Conservation (phyloP, 2,888 invertebrate genomes). For the Lacanobia wlatinum region DNA sequence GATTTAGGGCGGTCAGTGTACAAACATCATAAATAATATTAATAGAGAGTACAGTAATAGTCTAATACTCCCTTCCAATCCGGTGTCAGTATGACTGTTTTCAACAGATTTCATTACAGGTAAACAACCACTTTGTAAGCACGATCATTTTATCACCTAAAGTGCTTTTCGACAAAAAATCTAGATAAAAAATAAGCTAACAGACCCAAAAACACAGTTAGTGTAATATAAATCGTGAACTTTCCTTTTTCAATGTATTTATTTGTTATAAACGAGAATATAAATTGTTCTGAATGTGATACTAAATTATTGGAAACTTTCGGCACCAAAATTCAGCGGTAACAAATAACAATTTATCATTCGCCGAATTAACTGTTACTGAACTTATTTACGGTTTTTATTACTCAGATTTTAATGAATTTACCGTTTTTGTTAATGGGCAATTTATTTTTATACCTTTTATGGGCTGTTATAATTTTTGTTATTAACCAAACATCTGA, state of each 20-base stretch:
- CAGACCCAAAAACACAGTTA: not conserved
- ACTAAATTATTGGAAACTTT: conserved; percentile 59
- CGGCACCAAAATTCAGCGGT: conserved; percentile 41
- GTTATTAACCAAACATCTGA: not conserved
- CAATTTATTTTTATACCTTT: conserved; percentile 42
- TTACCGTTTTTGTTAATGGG: conserved; percentile 42
- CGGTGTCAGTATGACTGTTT: no score
- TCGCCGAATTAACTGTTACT: conserved; percentile 53
- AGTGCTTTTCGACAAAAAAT: not conserved
- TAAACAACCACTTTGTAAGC: no score
- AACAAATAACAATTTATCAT: conserved; percentile 61
- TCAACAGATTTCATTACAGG: no score
- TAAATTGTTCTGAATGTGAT: conserved; percentile 53
- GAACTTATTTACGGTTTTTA: conserved; percentile 53
- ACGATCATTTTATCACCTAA: no score
- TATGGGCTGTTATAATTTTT: conserved; percentile 14
- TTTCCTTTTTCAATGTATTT: conserved; percentile 28
- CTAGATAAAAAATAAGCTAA: not conserved
- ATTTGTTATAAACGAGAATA: conserved; percentile 42
- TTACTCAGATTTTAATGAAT: conserved; percentile 49
- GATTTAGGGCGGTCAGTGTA: no score
- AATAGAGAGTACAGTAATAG: no score
- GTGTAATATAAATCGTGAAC: conserved; percentile 23
- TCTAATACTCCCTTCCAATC: no score
- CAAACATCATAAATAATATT: no score